Conservation (phyloP, 2,113 vertebrate species). For the Phaetusa simplex region DNA sequence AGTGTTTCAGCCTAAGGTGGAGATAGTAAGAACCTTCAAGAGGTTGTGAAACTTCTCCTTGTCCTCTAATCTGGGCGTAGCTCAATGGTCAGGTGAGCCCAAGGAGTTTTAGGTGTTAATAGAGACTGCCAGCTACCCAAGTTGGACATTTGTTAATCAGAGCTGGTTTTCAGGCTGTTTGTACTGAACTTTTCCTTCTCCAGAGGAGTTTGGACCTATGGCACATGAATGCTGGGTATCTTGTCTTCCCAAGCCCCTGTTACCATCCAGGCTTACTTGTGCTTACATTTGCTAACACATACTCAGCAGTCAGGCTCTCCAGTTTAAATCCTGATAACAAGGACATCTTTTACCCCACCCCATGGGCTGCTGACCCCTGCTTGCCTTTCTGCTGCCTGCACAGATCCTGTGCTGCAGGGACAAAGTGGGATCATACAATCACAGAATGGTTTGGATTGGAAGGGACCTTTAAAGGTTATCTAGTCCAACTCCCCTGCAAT, state of each 20-base stretch:
- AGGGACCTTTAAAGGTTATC: neutral
- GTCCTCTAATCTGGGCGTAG: neutral
- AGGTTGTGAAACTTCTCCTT: neutral
- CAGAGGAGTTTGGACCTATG: neutral
- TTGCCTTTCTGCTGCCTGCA: neutral
- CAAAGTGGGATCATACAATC: neutral
- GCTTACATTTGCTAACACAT: neutral
- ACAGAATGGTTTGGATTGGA: neutral
- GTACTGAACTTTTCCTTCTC: neutral
- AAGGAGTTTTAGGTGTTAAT: neutral
- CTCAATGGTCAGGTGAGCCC: neutral
- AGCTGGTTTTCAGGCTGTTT: neutral
- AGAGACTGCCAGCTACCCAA: neutral
- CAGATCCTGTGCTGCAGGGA: neutral
- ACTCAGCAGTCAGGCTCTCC: neutral
- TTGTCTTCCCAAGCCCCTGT: neutral
- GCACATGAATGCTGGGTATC: fast-evolving
- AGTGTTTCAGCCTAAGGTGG: neutral
- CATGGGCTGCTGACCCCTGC: neutral
- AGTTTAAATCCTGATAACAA: neutral
- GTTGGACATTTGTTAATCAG: neutral
- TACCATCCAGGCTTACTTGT: too few species aligned
- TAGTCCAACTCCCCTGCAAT: too few species aligned
- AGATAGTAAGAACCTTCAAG: neutral
- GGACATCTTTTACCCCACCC: neutral